Percentiles rank a stretch among this genome's conserved stretches.
Evolutionary conservation across 2,113 vertebrate species (phyloP).

Genomic region (Odocoileus hemionus): DNA sequence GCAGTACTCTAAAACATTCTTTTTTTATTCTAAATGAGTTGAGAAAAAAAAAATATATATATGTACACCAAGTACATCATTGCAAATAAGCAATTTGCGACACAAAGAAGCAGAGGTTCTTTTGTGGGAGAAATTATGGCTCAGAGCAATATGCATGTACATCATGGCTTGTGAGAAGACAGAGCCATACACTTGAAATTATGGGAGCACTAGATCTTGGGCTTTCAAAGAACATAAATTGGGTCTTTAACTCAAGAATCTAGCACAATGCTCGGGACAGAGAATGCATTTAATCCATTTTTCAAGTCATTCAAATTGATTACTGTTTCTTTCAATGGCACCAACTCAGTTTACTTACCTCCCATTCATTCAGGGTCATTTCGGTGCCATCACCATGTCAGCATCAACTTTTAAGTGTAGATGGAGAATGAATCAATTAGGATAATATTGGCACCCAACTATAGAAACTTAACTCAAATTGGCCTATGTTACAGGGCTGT

Average conservation of each 20-base stretch:
- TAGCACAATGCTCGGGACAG: not conserved
- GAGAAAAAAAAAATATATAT: not conserved
- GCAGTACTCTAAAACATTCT: not conserved
- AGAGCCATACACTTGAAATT: not conserved
- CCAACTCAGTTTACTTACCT: not conserved
- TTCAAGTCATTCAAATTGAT: not conserved
- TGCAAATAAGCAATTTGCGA: constrained; percentile 34
- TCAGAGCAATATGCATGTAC: not conserved
- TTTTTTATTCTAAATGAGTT: constrained; percentile 25
- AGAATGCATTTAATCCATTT: not conserved
- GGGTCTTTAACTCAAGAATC: not conserved
- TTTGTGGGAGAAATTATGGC: not conserved
- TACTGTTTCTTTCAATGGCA: not conserved
- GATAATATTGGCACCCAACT: not conserved
- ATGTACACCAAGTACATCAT: not conserved
- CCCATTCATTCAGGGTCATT: not conserved
- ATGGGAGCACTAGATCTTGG: not conserved
- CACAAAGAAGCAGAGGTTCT: not conserved
- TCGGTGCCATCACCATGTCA: not conserved
- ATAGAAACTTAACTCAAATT: not conserved
- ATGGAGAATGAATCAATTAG: not conserved
- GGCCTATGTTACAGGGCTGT: not conserved
- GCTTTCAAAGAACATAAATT: not conserved
- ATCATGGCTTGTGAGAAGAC: not conserved
- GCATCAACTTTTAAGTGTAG: not conserved